Percentiles rank a stretch among this genome's conserved stretches.
phyloP scores from a whole-genome alignment of 2,113 vertebrate genomes.

The Equus przewalskii region DNA sequence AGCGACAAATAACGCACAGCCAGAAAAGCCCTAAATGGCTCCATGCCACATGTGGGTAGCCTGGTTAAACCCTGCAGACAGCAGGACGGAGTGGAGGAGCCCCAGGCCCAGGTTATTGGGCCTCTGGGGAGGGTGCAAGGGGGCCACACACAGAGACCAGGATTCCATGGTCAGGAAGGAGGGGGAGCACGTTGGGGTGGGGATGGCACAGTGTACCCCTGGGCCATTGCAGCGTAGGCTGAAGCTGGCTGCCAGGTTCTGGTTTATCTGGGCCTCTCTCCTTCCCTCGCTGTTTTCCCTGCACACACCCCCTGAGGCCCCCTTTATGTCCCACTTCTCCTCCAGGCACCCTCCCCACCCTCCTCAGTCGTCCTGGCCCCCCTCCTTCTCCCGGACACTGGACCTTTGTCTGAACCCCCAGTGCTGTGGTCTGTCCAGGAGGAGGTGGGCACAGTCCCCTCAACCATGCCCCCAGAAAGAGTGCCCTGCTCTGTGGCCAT shows the following conservation, averaged over 20 bases:
- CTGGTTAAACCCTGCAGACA: neutral
- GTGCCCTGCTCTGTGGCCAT: neutral
- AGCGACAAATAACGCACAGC: neutral
- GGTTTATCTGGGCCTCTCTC: neutral
- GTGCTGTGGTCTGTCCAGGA: neutral
- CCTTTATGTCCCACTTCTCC: rapidly evolving
- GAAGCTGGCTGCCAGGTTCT: neutral
- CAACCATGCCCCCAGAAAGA: neutral
- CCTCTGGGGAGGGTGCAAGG: neutral
- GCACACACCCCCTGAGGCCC: neutral
- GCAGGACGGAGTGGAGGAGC: neutral
- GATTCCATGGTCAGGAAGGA: neutral
- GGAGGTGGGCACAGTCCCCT: neutral
- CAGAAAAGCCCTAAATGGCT: neutral
- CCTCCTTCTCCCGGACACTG: neutral
- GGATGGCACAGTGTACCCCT: neutral
- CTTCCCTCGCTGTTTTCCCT: neutral
- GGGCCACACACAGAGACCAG: no score
- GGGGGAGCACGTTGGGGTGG: neutral
- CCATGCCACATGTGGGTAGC: neutral
- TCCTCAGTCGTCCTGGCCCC: neutral
- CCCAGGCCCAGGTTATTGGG: no score
- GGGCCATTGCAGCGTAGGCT: neutral
- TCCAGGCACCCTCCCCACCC: neutral
- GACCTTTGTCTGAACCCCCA: neutral